Base-by-base conservation (phyloP, 1,140 invertebrate genomes). In the Nephila pilipes region DNA sequence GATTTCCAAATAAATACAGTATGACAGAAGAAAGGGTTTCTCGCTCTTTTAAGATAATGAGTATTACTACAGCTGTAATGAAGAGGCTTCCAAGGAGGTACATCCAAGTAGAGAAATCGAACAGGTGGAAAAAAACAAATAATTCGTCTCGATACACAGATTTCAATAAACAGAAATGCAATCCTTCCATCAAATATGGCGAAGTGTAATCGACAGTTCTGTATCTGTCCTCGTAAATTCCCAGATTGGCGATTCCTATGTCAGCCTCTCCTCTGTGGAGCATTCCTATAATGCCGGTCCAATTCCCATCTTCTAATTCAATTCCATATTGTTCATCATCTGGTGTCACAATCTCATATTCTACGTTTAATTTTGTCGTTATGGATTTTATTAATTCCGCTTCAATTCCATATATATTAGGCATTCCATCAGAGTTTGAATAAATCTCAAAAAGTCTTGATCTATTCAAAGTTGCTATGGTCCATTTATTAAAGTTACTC, bases 221-320 rank as follows among this genome's bases (percentile, higher is more conserved):
- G 8, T 22, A 6, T 22, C 79, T 46, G 16, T 1, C 5, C 4
- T 18, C 46, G 6, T 32, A 46, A 20, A 81, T 46, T 1, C 16
- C 79, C 38, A 81, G 18, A 54, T 16, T 22, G 22, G 36, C 79
- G 10, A 46, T 22, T 16, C 36, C n/a, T n/a, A n/a, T n/a, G n/a
- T n/a, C n/a, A n/a, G n/a, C n/a, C n/a, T n/a, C n/a, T n/a, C n/a
- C n/a, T n/a, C n/a, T n/a, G n/a, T n/a, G n/a, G n/a, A n/a, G n/a
- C n/a, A n/a, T n/a, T n/a, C n/a, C n/a, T n/a, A n/a, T 38, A 18
- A 81, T 32, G 36, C 79, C 79, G 38, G 79, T 81, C 79, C 79
- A 81, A 12, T 46, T 81, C 22, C 79, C 79, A 36, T 22, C 46
- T 46, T 8, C 36, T 38, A 20, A 12, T 25, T 18, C 22, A 18